phyloP scores from a whole-genome alignment of 2,113 vertebrate species.

The Pelvicachromis taeniatus region DNA sequence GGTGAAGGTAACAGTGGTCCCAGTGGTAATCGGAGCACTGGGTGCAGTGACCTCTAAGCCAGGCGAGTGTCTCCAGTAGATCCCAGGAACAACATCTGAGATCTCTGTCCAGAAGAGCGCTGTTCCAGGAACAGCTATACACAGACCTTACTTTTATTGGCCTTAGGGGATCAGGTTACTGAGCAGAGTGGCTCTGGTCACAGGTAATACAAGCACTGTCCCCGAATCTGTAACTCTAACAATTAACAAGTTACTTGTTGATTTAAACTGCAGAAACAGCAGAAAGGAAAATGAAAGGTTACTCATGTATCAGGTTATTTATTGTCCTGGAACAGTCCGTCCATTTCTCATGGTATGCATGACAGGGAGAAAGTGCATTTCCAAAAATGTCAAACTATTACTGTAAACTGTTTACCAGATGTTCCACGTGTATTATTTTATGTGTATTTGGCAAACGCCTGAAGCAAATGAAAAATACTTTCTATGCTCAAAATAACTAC shows the following conservation, averaged over 20 bases:
- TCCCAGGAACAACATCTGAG: background rate
- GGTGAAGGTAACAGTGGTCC: too few relatives aligned
- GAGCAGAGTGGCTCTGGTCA: background rate
- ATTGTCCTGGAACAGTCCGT: background rate
- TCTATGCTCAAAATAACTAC: background rate
- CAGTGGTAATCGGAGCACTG: too few relatives aligned
- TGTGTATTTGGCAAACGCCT: background rate
- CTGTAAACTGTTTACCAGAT: background rate
- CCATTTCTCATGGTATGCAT: background rate
- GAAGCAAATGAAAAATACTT: background rate
- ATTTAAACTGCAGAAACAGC: background rate
- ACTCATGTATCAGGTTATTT: background rate
- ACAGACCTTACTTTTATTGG: background rate
- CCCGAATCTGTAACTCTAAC: background rate
- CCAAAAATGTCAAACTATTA: background rate
- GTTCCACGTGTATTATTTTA: background rate
- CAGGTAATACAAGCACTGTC: background rate
- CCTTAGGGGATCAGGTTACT: background rate
- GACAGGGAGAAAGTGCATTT: background rate
- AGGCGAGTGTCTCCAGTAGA: background rate
- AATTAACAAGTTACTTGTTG: background rate
- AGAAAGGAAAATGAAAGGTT: background rate
- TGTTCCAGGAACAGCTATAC: background rate
- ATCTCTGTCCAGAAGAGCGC: fast-evolving
- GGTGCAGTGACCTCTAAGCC: too few relatives aligned